phyloP scores from a whole-genome alignment of 1,140 invertebrate species.

The Ladona fulva region DNA sequence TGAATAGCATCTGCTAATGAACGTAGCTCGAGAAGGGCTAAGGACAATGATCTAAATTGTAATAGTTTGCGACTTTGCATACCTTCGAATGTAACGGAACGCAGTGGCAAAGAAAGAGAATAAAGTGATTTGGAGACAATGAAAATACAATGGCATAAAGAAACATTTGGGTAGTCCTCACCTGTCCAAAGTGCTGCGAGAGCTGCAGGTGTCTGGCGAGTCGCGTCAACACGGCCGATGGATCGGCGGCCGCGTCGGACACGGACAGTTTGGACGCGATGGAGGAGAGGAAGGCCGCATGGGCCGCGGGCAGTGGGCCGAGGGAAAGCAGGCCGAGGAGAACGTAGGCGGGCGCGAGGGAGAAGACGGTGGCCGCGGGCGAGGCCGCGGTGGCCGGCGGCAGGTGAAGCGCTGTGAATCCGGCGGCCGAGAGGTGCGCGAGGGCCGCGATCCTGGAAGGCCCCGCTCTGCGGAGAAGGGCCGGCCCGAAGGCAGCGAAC shows the following conservation, averaged over 20 bases:
- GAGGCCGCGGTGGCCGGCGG: slow-evolving; percentile 46
- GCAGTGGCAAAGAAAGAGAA: too few relatives aligned
- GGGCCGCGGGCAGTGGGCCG: slow-evolving; percentile 44
- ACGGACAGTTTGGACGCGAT: slow-evolving; percentile 42
- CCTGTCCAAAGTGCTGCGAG: slow-evolving; percentile 48
- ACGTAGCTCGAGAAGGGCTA: too few relatives aligned
- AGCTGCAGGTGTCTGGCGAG: slow-evolving; percentile 37
- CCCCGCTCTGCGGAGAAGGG: slow-evolving; percentile 44
- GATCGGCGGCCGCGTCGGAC: slow-evolving; percentile 35
- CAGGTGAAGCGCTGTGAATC: slow-evolving; percentile 35
- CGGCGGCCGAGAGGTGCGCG: slow-evolving; percentile 39
- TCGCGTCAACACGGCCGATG: slow-evolving; percentile 35
- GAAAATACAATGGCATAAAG: too few relatives aligned
- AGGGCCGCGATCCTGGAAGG: slow-evolving; percentile 41
- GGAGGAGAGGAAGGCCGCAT: slow-evolving; percentile 48
- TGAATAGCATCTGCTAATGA: too few relatives aligned
- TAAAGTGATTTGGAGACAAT: too few relatives aligned
- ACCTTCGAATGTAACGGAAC: too few relatives aligned
- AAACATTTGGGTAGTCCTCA: too few relatives aligned
- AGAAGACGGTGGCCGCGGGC: slow-evolving; percentile 39
- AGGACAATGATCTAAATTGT: too few relatives aligned
- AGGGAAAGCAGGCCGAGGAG: slow-evolving; percentile 45
- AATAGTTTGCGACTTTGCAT: too few relatives aligned
- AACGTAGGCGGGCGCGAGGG: slow-evolving; percentile 48
- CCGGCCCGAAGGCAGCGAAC: slow-evolving; percentile 33